Evolutionary conservation across 2,113 vertebrate species (phyloP).

Genomic region (Oreochromis tanganicae): DNA sequence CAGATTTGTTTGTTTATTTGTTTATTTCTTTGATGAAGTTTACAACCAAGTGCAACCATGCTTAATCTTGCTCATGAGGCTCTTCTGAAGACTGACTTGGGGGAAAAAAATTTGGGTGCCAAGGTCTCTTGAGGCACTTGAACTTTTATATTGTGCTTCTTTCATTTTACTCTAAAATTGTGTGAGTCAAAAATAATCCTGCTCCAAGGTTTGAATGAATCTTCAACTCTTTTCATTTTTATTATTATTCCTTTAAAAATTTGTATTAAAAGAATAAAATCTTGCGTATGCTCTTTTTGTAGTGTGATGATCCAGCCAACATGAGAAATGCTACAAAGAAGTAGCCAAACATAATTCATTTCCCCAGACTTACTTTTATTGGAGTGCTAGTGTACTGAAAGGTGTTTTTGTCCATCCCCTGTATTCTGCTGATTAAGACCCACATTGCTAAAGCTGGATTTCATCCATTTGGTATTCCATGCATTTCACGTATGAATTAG

Average conservation of each 20-base stretch:
- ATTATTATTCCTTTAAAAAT: accelerated
- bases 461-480: background rate
- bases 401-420: background rate
- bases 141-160: background rate
- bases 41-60: background rate
- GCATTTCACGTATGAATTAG: constrained; percentile 8
- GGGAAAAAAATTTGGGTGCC: accelerated
- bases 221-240: background rate
- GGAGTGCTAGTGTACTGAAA: background rate
- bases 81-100: background rate
- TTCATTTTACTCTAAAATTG: background rate
- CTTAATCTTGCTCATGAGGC: background rate
- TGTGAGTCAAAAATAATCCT: accelerated
- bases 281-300: background rate
- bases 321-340: background rate
- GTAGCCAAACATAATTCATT: background rate
- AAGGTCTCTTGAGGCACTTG: background rate
- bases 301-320: background rate
- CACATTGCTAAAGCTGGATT: background rate
- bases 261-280: background rate
- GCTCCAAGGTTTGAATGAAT: background rate
- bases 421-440: background rate
- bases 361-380: background rate
- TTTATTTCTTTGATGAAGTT: background rate
- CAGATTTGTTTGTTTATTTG: background rate